Evolutionary conservation across 2,797 vertebrate species (phyloP).

Genomic region (Trematomus bernacchii): DNA sequence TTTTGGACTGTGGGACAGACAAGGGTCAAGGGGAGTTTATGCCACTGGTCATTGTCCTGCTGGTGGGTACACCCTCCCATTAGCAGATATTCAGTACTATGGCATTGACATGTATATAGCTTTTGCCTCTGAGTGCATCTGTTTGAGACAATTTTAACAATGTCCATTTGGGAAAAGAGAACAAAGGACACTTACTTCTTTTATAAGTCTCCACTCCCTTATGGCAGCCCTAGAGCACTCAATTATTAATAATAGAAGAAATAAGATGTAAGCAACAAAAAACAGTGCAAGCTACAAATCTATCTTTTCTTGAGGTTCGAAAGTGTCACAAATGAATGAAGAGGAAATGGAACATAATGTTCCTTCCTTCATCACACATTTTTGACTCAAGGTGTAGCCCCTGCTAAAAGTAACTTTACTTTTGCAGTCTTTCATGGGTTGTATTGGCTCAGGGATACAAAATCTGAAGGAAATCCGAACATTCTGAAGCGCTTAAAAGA

Average conservation of each 20-base stretch:
- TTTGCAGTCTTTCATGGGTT: background rate
- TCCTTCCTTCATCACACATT: background rate
- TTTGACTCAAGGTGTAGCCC: background rate
- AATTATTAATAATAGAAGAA: background rate
- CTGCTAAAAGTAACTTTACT: too few species aligned
- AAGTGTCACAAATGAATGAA: background rate
- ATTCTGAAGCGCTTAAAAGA: background rate
- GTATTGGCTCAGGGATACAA: background rate
- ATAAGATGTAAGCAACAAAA: background rate
- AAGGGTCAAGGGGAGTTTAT: constrained; percentile 41
- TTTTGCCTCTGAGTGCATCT: constrained; percentile 36
- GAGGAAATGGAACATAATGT: constrained; percentile 10
- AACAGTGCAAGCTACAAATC: background rate
- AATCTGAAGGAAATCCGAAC: background rate
- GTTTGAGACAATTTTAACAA: constrained; percentile 55
- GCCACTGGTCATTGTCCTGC: constrained; percentile 58
- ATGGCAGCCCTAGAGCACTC: background rate
- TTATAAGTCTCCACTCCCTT: constrained; percentile 4
- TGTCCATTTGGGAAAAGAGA: constrained; percentile 26
- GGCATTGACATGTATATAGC: constrained; percentile 71
- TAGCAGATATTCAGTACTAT: constrained; percentile 24
- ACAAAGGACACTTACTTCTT: constrained; percentile 18
- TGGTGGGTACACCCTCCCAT: constrained; percentile 31
- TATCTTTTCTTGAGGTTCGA: background rate
- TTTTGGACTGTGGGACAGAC: background rate